Evolutionary conservation across 2,797 vertebrate genomes (phyloP), one percentile per base, ranked within the genome.

Genomic region (Manis pentadactyla): DNA sequence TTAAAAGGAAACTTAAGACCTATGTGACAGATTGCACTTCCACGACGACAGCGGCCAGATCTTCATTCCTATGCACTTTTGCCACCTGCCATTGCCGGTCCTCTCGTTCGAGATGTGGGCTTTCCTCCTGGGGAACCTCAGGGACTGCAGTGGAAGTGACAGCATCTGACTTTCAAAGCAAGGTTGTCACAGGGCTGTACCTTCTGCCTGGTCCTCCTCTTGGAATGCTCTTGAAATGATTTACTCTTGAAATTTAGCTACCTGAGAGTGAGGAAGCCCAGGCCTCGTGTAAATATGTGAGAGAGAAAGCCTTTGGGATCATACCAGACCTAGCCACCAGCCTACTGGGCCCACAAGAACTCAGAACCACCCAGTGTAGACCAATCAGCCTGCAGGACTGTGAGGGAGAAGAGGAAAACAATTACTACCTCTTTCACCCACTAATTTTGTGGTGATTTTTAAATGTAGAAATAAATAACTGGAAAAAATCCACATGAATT

Each of bases 261-360:
- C 4, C 2, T 15, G 21, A 0, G 0, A 18, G 4, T 71, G 27
- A 94, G 55, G 39, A 84, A 94, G 18, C 31, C 12, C 19, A 81
- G 5, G 1, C 73, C 19, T 78, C 10, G 4, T 12, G 27, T 15
- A 27, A 5, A 59, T 2, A 74, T 0, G 0, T 2, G 12, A 57
- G 17, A 82, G 34, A 78, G 17, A 51, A 53, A 63, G 1, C 2
- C n/a, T 87, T 59, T 74, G 86, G 57, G 69, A 57, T 64, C 18
- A 78, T 37, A 69, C n/a, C 21, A 66, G 7, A 12, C 8, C 17
- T 23, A 73, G 12, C 2, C 9, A 71, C 34, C 3, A 68, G 17
- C 29, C 66, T 51, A 7, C 0, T 19, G 5, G 18, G 64, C 37
- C 7, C 49, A 64, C 15, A 74, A 39, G 2, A 29, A 94, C 59